A percentile compares a stretch with the other conserved stretches of the same genome.
Conservation (phyloP, 2,797 vertebrate species). For the Amphiprion clarkii region DNA sequence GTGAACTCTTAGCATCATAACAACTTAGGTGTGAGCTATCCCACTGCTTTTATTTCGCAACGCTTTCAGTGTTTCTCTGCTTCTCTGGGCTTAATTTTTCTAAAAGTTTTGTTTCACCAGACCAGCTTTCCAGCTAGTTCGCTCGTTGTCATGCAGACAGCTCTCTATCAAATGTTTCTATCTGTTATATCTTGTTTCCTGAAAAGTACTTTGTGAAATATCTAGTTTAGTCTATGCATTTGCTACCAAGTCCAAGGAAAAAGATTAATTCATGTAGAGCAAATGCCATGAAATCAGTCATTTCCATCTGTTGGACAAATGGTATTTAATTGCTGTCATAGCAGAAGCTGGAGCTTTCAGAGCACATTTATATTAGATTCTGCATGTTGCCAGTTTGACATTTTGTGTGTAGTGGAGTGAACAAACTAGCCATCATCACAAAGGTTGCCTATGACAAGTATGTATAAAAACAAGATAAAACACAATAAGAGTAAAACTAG, state of each 20-base stretch:
- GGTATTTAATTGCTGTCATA: not conserved
- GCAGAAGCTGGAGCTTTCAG: too few relatives aligned
- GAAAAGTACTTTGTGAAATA: not conserved
- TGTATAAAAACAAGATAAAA: not conserved
- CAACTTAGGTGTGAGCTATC: conserved; percentile 45
- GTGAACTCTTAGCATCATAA: conserved; percentile 47
- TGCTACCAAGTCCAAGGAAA: not conserved
- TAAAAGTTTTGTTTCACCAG: not conserved
- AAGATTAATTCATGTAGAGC: not conserved
- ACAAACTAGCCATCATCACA: not conserved
- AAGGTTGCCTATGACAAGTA: not conserved
- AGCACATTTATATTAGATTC: too few relatives aligned
- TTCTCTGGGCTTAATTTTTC: conserved; percentile 14
- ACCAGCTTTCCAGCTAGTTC: not conserved
- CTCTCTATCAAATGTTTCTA: not conserved
- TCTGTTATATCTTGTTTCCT: not conserved
- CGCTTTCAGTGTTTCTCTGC: not conserved
- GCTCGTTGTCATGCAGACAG: not conserved
- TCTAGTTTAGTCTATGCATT: not conserved
- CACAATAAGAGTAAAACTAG: not conserved
- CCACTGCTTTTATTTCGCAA: conserved; percentile 10
- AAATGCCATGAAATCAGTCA: not conserved
- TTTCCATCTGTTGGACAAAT: not conserved
- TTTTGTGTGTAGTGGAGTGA: not conserved
- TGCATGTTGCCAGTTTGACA: not conserved